Evolutionary conservation across 2,888 invertebrate genomes (phyloP), one percentile per base, ranked within the genome.

Genomic region (Meganola albula): DNA sequence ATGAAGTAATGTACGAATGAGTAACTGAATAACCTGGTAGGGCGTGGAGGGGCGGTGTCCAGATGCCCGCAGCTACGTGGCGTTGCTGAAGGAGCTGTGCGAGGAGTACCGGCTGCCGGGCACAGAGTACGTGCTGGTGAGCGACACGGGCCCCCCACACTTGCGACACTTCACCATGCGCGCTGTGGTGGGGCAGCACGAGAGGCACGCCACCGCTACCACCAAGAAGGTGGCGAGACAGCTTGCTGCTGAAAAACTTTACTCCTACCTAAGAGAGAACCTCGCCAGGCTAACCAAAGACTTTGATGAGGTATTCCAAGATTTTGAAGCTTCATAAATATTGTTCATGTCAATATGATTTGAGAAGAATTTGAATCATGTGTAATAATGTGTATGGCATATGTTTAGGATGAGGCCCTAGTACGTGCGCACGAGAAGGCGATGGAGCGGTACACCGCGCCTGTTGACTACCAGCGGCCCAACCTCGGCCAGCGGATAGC

Each of bases 151-250:
- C 24, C 91, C 91, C 10, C 87, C 92, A 21, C 92, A 92, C 75
- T 79, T 83, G 33, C 88, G 89, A 49, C 77, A 87, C 45, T 92
- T 92, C 67, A 90, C 90, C 0, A 67, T 88, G 44, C 73, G 86
- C 39, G 90, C 89, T 53, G 52, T 59, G 37, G 76, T 91, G 10
- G 87, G 87, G 12, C 75, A 74, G 23, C 87, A 90, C 58, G 61
- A 53, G 48, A 89, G 90, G 34, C 57, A 67, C 45, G 89, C 88
- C 35, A 83, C 85, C 13, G 86, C 88, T 26, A 83, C 83, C 48
- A 91, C 90, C 32, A 92, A 92, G 64, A 90, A 90, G 63, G 83
- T 87, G 40, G 91, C 92, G 5, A 88, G 90, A 31, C 91, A 91
- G 56, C 65, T 84, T 14, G 90, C 90, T 22, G 90, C 92, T 13